These are phyloP conservation scores for Lasius fuliginosus DNA, from an alignment of 2,888 invertebrate genomes.

Conservation along the genomic window DNA sequence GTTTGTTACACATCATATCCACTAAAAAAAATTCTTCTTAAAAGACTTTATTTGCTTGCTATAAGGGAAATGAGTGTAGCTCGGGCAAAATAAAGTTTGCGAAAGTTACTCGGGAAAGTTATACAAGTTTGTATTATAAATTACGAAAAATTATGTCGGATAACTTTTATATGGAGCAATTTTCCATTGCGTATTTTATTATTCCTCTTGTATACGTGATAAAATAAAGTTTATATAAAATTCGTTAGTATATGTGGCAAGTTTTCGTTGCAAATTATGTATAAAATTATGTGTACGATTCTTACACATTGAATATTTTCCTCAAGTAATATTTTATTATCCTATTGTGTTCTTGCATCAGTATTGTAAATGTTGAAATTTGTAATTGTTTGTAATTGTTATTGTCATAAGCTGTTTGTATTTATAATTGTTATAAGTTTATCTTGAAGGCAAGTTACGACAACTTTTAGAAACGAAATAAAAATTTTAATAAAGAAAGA, in stretches of 20 bases:
- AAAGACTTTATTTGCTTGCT: not conserved
- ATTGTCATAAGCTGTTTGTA: no score
- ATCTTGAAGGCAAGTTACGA: not conserved
- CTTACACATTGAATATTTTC: not conserved
- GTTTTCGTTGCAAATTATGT: not conserved
- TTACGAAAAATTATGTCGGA: conserved; percentile 2
- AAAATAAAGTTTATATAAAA: conserved; percentile 1
- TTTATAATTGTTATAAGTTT: not conserved
- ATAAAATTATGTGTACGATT: not conserved
- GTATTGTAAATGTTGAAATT: not conserved
- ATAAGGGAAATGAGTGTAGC: conserved; percentile 7
- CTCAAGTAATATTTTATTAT: not conserved
- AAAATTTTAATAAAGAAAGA: conserved; percentile 2
- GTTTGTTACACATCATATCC: not conserved
- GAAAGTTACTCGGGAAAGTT: conserved; percentile 9
- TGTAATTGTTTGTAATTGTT: not conserved
- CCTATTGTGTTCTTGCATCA: not conserved
- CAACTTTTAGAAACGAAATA: not conserved
- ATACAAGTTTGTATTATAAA: conserved; percentile 29
- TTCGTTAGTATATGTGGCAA: not conserved
- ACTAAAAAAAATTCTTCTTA: not conserved
- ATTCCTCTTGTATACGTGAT: not conserved
- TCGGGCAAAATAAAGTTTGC: conserved; percentile 16
- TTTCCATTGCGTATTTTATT: not conserved
- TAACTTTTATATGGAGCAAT: conserved; percentile 8